These are phyloP conservation scores for Omphaloscelis lunosa DNA, from an alignment of 2,888 invertebrate genomes.

Conservation along the genomic window DNA sequence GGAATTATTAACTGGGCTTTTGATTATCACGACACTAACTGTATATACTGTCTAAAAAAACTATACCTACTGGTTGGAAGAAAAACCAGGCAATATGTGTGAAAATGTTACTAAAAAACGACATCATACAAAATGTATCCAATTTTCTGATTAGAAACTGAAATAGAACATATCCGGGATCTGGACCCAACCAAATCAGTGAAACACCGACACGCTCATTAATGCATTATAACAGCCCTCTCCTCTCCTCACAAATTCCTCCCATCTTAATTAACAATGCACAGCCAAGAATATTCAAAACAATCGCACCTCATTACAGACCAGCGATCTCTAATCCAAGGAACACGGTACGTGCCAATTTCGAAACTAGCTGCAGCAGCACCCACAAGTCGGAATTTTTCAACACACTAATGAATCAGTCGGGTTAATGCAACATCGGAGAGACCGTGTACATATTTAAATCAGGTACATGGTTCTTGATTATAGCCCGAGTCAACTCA, in stretches of 20 bases:
- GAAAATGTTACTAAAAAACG: too few species aligned
- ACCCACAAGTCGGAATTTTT: constrained; percentile 67
- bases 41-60: neutral
- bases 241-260: constrained; percentile 14
- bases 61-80: neutral
- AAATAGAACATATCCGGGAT: too few species aligned
- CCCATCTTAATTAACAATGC: constrained; percentile 48
- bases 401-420: constrained; percentile 79
- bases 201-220: too few species aligned
- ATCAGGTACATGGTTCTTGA: constrained; percentile 81
- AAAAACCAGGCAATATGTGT: too few species aligned
- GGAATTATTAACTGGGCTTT: neutral
- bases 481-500: constrained; percentile 71
- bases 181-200: neutral
- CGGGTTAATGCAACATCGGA: constrained; percentile 69
- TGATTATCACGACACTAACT: neutral
- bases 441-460: constrained; percentile 81
- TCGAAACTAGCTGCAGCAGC: constrained; percentile 51
- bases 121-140: too few species aligned
- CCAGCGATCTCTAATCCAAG: constrained; percentile 69
- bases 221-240: neutral
- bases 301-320: constrained; percentile 67
- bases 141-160: too few species aligned
- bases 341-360: constrained; percentile 65
- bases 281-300: constrained; percentile 51